A percentile compares a stretch with the other conserved stretches of the same genome.
These are phyloP conservation scores for Chiloscyllium plagiosum DNA, from an alignment of 2,113 vertebrate species.

Conservation along the genomic window DNA sequence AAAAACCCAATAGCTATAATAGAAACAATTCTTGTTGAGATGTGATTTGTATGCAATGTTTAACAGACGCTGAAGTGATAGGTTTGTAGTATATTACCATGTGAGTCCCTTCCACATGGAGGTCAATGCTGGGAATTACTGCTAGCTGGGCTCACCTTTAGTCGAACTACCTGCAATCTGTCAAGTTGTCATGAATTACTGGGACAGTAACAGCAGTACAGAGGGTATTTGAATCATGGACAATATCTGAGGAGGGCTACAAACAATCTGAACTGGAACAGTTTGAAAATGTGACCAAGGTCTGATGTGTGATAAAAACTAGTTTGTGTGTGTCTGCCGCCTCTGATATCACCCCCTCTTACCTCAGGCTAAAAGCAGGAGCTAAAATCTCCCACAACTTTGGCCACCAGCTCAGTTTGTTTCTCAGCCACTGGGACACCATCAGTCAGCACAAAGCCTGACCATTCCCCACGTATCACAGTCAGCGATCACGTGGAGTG, in stretches of 20 bases:
- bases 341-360: background rate
- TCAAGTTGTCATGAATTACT: conserved; percentile 15
- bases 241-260: background rate
- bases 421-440: background rate
- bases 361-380: background rate
- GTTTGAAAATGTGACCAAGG: background rate
- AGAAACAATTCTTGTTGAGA: background rate
- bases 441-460: background rate
- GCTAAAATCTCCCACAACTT: background rate
- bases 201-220: background rate
- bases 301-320: conserved; percentile 18
- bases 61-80: background rate
- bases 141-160: background rate
- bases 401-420: background rate
- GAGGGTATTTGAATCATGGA: background rate
- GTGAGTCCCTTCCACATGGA: background rate
- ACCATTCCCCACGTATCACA: background rate
- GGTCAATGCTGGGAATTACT: conserved; percentile 10
- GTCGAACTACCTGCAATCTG: background rate
- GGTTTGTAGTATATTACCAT: background rate
- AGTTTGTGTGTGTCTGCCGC: background rate
- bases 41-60: background rate
- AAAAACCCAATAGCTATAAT: background rate
- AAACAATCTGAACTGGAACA: background rate
- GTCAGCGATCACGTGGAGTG: background rate